Conservation (phyloP, 2,888 invertebrate genomes). For the Morpho achilles region DNA sequence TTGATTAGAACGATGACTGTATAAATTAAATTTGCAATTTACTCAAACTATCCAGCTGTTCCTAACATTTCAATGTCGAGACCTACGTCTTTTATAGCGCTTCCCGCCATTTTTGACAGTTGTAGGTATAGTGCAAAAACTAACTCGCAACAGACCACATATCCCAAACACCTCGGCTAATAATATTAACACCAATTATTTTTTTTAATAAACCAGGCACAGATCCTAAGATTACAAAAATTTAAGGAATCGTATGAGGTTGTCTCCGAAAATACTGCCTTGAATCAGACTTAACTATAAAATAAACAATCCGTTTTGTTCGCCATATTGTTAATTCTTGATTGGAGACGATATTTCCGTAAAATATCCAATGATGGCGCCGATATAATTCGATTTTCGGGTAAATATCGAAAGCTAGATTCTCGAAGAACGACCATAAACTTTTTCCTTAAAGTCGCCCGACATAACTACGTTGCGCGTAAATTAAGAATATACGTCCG, state of each 20-base stretch:
- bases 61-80: constrained; percentile 15
- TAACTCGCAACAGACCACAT: constrained; percentile 63
- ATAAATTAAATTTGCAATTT: too few relatives aligned
- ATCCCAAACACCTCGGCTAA: constrained; percentile 70
- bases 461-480: constrained; percentile 60
- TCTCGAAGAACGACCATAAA: constrained; percentile 4
- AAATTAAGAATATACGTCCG: constrained; percentile 69
- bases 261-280: neutral
- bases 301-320: neutral
- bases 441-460: neutral
- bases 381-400: neutral
- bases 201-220: constrained; percentile 21
- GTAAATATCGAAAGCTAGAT: neutral
- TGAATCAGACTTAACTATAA: neutral
- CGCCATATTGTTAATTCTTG: neutral
- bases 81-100: constrained; percentile 10
- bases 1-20: neutral
- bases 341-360: neutral
- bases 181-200: constrained; percentile 60
- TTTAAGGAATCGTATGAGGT: constrained; percentile 6
- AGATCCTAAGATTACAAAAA: constrained; percentile 5
- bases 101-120: constrained; percentile 20
- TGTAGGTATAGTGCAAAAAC: constrained; percentile 27
- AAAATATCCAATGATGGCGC: neutral
- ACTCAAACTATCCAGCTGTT: neutral